A percentile compares a stretch with the other conserved stretches of the same genome.
Evolutionary conservation across 1,140 invertebrate genomes (phyloP).

Genomic region (Brachionus plicatilis): DNA sequence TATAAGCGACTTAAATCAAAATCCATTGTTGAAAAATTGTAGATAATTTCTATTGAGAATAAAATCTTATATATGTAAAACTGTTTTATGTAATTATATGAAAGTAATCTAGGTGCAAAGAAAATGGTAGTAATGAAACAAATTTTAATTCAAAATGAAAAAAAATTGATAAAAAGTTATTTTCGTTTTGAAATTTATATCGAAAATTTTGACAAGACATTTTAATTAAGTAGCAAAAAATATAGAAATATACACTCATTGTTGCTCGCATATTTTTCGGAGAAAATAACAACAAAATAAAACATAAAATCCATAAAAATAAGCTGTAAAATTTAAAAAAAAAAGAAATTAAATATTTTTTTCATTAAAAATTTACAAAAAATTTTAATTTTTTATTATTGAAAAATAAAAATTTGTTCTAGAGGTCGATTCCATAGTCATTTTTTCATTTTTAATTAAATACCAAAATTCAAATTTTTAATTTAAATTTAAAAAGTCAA

Average conservation of each 20-base stretch:
- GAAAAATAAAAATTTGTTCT: neutral
- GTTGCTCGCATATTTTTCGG: neutral
- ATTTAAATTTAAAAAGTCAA: neutral
- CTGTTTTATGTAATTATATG: too few relatives aligned
- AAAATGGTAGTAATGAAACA: too few relatives aligned
- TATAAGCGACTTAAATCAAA: too few relatives aligned
- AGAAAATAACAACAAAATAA: conserved; percentile 25
- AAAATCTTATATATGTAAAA: too few relatives aligned
- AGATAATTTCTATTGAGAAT: too few relatives aligned
- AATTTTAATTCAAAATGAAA: too few relatives aligned
- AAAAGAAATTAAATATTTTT: conserved; percentile 11
- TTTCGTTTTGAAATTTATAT: conserved; percentile 31
- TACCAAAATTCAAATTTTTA: conserved; percentile 4
- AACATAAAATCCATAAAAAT: neutral
- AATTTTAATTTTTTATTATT: neutral
- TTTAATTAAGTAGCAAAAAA: neutral
- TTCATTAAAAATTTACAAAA: conserved; percentile 1
- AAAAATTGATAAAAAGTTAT: conserved; percentile 14
- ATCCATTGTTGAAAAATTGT: too few relatives aligned
- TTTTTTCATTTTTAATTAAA: neutral
- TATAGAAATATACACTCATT: neutral
- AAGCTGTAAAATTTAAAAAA: conserved; percentile 17
- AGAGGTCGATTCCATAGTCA: neutral
- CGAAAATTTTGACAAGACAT: neutral
- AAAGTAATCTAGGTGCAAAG: too few relatives aligned